phyloP scores from a whole-genome alignment of 2,888 invertebrate species.

The Eubasilissa splendida region DNA sequence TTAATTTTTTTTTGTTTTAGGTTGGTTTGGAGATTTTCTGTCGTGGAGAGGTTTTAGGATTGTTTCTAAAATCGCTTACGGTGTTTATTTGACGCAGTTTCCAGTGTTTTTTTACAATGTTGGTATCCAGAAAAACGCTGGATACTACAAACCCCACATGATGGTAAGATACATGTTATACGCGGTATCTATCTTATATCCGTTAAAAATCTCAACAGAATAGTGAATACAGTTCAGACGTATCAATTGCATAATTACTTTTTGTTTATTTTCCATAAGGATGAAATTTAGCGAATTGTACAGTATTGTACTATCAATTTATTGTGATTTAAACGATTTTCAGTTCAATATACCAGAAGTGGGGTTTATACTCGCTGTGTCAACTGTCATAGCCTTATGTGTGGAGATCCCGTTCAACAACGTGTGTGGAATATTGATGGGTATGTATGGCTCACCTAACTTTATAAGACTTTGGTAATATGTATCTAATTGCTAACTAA shows the following conservation, averaged over 20 bases:
- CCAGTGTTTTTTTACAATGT: conserved; percentile 78
- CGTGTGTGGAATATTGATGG: conserved; percentile 71
- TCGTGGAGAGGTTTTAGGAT: conserved; percentile 72
- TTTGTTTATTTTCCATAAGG: too few relatives aligned
- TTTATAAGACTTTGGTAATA: too few relatives aligned
- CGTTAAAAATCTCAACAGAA: too few relatives aligned
- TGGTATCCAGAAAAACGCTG: conserved; percentile 71
- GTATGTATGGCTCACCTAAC: conserved; percentile 61
- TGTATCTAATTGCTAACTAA: too few relatives aligned
- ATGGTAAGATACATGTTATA: conserved; percentile 65
- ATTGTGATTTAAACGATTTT: conserved; percentile 42
- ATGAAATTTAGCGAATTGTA: too few relatives aligned
- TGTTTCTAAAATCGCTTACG: conserved; percentile 75
- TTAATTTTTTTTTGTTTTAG: conserved; percentile 60
- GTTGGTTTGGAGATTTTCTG: conserved; percentile 69
- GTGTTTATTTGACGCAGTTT: conserved; percentile 76
- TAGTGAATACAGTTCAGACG: too few relatives aligned
- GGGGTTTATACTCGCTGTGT: conserved; percentile 66
- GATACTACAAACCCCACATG: conserved; percentile 68
- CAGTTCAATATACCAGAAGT: conserved; percentile 73
- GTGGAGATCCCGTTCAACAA: conserved; percentile 77
- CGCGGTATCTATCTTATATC: too few relatives aligned
- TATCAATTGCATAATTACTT: too few relatives aligned
- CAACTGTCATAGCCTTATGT: conserved; percentile 69
- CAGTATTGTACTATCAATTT: background rate